Conservation (phyloP, 2,113 vertebrate species). For the Coptodon rendalli region DNA sequence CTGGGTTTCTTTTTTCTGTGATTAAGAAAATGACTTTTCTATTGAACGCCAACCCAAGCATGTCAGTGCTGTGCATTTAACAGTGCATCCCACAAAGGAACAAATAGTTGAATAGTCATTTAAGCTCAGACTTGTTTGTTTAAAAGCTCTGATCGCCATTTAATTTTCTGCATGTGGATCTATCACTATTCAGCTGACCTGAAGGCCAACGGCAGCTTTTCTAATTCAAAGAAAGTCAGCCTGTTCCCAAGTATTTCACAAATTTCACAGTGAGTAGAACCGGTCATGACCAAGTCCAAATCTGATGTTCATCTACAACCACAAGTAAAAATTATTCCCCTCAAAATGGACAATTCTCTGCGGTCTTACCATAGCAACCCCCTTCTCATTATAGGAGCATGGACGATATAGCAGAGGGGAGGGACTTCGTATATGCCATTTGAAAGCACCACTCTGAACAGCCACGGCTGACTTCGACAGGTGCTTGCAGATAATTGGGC, state of each 20-base stretch:
- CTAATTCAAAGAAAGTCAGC: not conserved
- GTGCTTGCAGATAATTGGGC: conserved; percentile 67
- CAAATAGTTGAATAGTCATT: not conserved
- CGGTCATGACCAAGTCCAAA: accelerated
- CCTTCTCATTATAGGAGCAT: conserved; percentile 26
- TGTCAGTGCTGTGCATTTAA: not conserved
- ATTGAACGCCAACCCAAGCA: not conserved
- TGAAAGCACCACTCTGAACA: conserved; percentile 21
- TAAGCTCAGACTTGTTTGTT: not conserved
- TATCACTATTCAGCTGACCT: not conserved
- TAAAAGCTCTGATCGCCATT: not conserved
- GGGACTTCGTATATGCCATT: conserved; percentile 2
- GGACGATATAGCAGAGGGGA: not conserved
- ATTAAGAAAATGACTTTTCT: not conserved
- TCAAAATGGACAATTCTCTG: not conserved
- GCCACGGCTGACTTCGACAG: conserved; percentile 49
- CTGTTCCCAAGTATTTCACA: not conserved
- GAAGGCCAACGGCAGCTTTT: not conserved
- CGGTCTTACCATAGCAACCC: not conserved
- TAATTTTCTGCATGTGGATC: not conserved
- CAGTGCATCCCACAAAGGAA: not conserved
- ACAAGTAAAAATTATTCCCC: not conserved
- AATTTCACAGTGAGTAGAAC: not conserved
- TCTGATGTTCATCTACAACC: not conserved
- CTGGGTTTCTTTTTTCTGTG: not conserved